Evolutionary conservation across 2,797 vertebrate genomes (phyloP).

Genomic region (Momotus momota): DNA sequence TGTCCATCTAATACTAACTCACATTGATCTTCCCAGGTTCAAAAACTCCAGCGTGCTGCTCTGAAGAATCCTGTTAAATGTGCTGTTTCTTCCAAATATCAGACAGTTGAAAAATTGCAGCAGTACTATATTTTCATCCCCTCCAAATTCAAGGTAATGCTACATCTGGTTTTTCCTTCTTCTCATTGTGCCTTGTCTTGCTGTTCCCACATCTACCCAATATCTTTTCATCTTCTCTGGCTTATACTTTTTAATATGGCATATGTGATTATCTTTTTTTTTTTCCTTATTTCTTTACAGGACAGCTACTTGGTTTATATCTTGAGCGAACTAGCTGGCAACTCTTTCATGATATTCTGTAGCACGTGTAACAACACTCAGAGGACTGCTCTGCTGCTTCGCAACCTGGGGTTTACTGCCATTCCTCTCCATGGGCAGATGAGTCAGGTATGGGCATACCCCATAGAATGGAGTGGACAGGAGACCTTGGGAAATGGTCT

Average conservation of each 20-base stretch:
- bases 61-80: constrained; percentile 96
- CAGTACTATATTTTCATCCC: constrained; percentile 97
- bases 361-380: constrained; percentile 96
- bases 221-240: neutral
- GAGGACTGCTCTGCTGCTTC: constrained; percentile 91
- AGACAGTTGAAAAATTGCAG: constrained; percentile 96
- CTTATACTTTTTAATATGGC: neutral
- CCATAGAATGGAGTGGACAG: neutral
- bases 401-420: constrained; percentile 97
- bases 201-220: neutral
- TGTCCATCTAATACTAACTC: neutral
- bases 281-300: constrained; percentile 70
- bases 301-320: constrained; percentile 98
- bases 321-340: constrained; percentile 96
- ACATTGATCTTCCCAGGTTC: constrained; percentile 83
- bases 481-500: neutral
- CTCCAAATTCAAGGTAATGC: constrained; percentile 94
- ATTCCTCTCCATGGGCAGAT: constrained; percentile 97
- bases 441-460: constrained; percentile 87
- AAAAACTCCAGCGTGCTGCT: constrained; percentile 95
- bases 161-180: neutral
- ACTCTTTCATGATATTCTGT: constrained; percentile 98
- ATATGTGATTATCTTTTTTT: neutral
- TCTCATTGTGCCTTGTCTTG: neutral
- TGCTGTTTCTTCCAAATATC: constrained; percentile 94